These are phyloP conservation scores for Neelides sp. DNA, from an alignment of 1,140 invertebrate genomes.

Conservation along the genomic window DNA sequence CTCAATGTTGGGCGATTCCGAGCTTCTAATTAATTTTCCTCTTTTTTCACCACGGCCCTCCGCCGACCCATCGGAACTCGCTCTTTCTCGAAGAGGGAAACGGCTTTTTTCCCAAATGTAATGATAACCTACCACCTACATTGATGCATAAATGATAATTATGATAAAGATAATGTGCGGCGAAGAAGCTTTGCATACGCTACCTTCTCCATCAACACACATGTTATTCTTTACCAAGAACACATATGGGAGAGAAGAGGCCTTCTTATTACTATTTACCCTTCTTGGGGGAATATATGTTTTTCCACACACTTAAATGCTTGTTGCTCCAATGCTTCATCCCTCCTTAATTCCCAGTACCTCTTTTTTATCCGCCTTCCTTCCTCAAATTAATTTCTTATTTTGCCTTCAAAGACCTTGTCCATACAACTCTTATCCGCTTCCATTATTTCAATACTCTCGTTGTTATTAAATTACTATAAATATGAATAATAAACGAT, in stretches of 20 bases:
- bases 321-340: background rate
- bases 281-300: background rate
- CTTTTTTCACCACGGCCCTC: conserved; percentile 9
- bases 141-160: conserved; percentile 25
- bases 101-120: conserved; percentile 14
- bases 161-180: background rate
- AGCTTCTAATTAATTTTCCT: conserved; percentile 24
- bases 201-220: background rate
- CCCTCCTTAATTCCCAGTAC: background rate
- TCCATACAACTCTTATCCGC: no score
- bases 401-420: no score
- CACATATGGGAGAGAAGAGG: background rate
- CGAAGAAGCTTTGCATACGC: background rate
- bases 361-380: no score
- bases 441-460: no score
- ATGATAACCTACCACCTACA: conserved; percentile 21
- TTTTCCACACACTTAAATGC: background rate
- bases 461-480: no score
- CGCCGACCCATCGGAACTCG: background rate
- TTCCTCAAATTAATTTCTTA: no score
- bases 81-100: conserved; percentile 6
- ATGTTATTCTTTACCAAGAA: background rate
- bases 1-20: conserved; percentile 23
- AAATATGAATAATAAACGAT: no score
- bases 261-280: background rate